Evolutionary conservation across 2,797 vertebrate species (phyloP).

Genomic region (Hoplostethus mediterraneus): DNA sequence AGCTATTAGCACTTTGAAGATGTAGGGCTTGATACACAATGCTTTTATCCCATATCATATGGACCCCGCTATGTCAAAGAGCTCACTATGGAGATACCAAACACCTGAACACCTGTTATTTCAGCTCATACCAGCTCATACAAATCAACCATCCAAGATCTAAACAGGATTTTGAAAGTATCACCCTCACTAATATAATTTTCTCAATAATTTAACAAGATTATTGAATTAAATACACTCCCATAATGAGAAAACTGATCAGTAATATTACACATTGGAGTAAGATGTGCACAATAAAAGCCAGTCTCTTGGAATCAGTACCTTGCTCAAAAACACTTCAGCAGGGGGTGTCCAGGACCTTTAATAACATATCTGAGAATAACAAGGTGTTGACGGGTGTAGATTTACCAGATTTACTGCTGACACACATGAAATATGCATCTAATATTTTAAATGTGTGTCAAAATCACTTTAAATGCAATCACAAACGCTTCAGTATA

Average conservation of each 20-base stretch:
- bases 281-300: constrained; percentile 41
- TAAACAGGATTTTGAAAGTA: constrained; percentile 6
- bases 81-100: constrained; percentile 8
- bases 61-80: constrained; percentile 28
- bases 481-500: too few species aligned
- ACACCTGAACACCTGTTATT: too few species aligned
- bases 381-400: too few species aligned
- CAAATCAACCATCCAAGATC: background rate
- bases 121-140: background rate
- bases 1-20: constrained; percentile 53
- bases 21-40: constrained; percentile 57
- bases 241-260: background rate
- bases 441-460: too few species aligned
- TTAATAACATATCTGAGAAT: background rate
- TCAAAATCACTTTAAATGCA: too few species aligned
- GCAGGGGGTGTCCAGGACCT: background rate
- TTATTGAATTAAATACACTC: background rate
- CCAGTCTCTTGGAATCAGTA: constrained; percentile 7
- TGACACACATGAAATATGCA: too few species aligned
- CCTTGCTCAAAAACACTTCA: background rate
- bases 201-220: background rate
- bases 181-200: too few species aligned
- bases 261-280: constrained; percentile 3
- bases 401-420: too few species aligned
- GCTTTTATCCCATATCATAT: constrained; percentile 54